Evolutionary conservation across 1,140 invertebrate genomes (phyloP), one percentile per base, ranked within the genome.

Genomic region (Nomia melanderi): DNA sequence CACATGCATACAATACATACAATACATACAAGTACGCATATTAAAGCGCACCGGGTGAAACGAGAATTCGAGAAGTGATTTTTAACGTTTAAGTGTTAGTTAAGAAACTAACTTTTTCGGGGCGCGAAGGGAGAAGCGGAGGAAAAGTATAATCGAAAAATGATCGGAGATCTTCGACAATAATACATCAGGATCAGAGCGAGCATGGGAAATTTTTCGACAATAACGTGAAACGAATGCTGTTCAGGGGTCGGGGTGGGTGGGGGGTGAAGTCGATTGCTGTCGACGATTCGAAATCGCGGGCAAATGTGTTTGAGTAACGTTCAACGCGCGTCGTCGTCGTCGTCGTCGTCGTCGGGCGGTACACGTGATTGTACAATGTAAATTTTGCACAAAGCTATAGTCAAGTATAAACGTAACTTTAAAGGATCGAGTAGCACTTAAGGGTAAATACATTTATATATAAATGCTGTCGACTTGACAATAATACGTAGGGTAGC

Each of bases 381-480:
- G 88, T 91, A 91, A 86, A 90, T 91, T 91, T 90, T 91, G 87
- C 88, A 90, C 89, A 90, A 90, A 89, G 73, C 74, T 87, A 86
- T 85, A 89, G 86, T 88, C 81, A 86, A 86, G 82, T 80, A 88
- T 86, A 83, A n/a, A 89, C 63, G 74, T 87, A 86, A 87, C 54
- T 81, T 87, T 89, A 88, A 88, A 59, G 39, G 17, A 84, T 84
- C 78, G 79, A 82, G 60, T 88, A 87, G 81, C 62, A 41, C 33
- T 77, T 89, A 88, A 88, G 80, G 87, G n/a, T n/a, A n/a, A 77
- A 72, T 76, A 90, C 87, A 86, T 89, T 89, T 88, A 90, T 88
- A n/a, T n/a, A 90, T 87, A 89, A 92, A 90, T 92, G 91, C 91
- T 92, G 91, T 92, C 88, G 88, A 87, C 84, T 91, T 87, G 91